Conservation (phyloP, 2,113 vertebrate species). For the Paedocypris sp. region DNA sequence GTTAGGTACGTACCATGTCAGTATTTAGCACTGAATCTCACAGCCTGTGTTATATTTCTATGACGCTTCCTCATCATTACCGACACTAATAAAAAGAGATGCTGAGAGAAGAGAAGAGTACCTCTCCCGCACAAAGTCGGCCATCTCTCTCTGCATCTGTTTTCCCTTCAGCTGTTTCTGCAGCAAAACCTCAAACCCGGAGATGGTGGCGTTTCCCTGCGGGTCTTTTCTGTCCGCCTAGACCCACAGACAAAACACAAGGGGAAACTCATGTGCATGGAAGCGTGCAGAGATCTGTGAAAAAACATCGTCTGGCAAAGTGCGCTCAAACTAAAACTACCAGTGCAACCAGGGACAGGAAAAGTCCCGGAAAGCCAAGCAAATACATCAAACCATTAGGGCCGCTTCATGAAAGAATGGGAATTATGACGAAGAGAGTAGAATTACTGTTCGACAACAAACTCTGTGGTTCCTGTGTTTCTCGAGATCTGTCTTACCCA, state of each 20-base stretch:
- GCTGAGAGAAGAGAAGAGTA: no score
- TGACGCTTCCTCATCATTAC: no score
- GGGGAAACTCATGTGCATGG: neutral
- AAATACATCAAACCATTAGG: no score
- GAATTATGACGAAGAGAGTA: no score
- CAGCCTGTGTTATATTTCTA: no score
- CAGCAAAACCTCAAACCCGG: constrained; percentile 90
- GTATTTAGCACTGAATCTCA: no score
- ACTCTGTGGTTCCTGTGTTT: constrained; percentile 9
- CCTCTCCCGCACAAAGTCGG: constrained; percentile 93
- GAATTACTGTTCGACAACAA: neutral
- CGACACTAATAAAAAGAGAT: no score
- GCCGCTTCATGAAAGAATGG: no score
- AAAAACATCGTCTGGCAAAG: neutral
- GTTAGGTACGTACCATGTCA: no score
- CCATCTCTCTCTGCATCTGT: constrained; percentile 99
- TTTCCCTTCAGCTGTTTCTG: constrained; percentile 96
- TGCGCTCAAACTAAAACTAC: neutral
- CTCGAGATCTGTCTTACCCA: constrained; percentile 70
- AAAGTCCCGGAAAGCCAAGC: no score
- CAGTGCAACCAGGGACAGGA: neutral
- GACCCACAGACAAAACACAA: constrained; percentile 25
- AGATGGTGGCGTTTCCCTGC: constrained; percentile 75
- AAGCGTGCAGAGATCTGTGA: neutral
- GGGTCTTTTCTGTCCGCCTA: constrained; percentile 88